These are phyloP conservation scores for Luehdorfia chinensis DNA, from an alignment of 1,140 invertebrate species.

Conservation along the genomic window DNA sequence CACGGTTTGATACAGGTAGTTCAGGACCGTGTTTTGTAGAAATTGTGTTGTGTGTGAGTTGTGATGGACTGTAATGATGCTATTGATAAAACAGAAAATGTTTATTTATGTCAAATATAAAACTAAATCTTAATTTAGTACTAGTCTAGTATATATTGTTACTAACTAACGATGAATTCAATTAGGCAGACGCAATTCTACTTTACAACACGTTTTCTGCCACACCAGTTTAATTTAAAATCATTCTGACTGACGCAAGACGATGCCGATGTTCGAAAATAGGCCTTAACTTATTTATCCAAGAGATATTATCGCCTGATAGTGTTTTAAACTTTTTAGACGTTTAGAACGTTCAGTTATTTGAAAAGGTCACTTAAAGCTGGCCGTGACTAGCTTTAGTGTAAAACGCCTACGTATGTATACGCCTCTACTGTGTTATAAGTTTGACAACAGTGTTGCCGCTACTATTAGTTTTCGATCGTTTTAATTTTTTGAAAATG, in stretches of 20 bases:
- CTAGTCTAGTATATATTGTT: too few species aligned
- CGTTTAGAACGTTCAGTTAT: slow-evolving; percentile 7
- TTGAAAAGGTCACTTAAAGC: slow-evolving; percentile 17
- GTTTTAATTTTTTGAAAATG: too few species aligned
- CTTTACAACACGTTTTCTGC: slow-evolving; percentile 8
- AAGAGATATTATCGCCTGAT: not conserved
- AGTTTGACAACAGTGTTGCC: slow-evolving; percentile 23
- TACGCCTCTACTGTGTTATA: slow-evolving; percentile 32
- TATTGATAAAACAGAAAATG: too few species aligned
- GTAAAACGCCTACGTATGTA: slow-evolving; percentile 24
- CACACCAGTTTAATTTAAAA: not conserved
- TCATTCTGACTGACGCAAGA: not conserved
- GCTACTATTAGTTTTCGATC: slow-evolving; percentile 29
- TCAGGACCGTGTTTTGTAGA: too few species aligned
- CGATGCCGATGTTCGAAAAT: not conserved
- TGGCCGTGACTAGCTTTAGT: slow-evolving; percentile 7
- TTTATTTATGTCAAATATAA: too few species aligned
- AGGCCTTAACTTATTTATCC: not conserved
- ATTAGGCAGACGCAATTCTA: slow-evolving; percentile 6
- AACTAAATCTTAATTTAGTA: too few species aligned
- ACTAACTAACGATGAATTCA: not conserved
- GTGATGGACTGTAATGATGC: too few species aligned
- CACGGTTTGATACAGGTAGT: too few species aligned
- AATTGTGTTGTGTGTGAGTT: too few species aligned
- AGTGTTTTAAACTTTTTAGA: not conserved